A percentile compares a stretch with the other conserved stretches of the same genome.
Conservation (phyloP, 2,797 vertebrate genomes). For the Emys orbicularis region DNA sequence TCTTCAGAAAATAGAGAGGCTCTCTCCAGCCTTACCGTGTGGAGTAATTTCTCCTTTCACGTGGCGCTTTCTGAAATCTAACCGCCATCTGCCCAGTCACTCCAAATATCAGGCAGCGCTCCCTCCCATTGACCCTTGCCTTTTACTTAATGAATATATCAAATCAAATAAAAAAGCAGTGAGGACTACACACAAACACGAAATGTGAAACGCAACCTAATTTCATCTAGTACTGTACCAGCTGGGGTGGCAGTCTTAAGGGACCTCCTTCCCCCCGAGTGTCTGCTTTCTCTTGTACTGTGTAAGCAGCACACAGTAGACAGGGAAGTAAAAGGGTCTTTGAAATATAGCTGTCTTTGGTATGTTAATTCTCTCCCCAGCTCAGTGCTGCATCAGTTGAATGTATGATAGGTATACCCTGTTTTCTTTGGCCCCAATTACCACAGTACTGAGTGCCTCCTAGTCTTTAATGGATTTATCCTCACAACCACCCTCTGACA, state of each 20-base stretch:
- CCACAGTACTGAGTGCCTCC: not conserved
- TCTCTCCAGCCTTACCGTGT: not conserved
- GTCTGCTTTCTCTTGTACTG: not conserved
- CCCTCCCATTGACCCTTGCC: not conserved
- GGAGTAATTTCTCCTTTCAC: not conserved
- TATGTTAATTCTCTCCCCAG: not conserved
- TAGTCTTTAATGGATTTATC: not conserved
- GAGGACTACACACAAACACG: not conserved
- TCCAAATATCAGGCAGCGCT: not conserved
- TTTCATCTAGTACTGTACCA: not conserved
- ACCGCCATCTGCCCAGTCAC: not conserved
- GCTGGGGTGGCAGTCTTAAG: not conserved
- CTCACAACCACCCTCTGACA: not conserved
- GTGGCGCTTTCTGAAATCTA: not conserved
- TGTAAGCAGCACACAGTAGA: not conserved
- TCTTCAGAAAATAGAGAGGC: not conserved
- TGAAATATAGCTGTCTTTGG: not conserved
- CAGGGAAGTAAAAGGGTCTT: not conserved
- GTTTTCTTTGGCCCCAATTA: not conserved
- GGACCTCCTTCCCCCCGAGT: not conserved
- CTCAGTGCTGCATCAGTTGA: not conserved
- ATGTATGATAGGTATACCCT: not conserved
- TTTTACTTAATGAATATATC: not conserved
- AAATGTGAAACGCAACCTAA: not conserved
- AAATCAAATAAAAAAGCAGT: not conserved